Evolutionary conservation across 1,140 invertebrate genomes (phyloP), one percentile per base, ranked within the genome.

Genomic region (Pararge aegeria): DNA sequence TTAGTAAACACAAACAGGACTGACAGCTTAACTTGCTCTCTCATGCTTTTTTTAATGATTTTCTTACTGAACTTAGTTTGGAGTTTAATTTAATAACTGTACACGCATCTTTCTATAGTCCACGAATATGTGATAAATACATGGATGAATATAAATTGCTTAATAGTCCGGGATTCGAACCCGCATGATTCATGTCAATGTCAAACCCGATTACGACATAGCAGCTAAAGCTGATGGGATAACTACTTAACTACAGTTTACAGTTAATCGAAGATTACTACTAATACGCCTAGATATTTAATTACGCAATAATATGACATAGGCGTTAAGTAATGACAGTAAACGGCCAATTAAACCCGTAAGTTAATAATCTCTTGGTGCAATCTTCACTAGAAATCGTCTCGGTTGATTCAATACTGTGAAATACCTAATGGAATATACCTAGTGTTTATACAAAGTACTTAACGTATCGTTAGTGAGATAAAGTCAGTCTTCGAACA

Each of bases 301-400:
- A 29, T 58, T 58, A 58, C n/a, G 52, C 52, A 58, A 58, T 42
- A 58, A 58, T 54, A 54, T 58, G 56, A 58, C 24, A 58, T 19
- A 58, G 38, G 56, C 56, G 56, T 52, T 30, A 7, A 58, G 37
- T 51, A 27, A 52, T 21, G 44, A 48, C 20, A 21, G 19, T 48
- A 48, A 48, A 21, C 19, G 19, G 18, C 51, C 51, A 53, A 53
- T 53, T 53, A 53, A 40, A 40, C 21, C n/a, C n/a, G 20, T 53
- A 19, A 53, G 37, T 53, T n/a, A 53, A 53, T 42, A 53, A 34
- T 40, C 20, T 16, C n/a, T 38, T 18, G 12, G 34, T 38, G 50
- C 50, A 52, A 52, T 52, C 50, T 37, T 37, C 50, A 13, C 12
- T 3, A 16, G 37, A 15, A 52, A 16, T 18, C 13, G 5, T 34